Conservation (phyloP, 1,140 invertebrate species). For the Penaeus chinensis region DNA sequence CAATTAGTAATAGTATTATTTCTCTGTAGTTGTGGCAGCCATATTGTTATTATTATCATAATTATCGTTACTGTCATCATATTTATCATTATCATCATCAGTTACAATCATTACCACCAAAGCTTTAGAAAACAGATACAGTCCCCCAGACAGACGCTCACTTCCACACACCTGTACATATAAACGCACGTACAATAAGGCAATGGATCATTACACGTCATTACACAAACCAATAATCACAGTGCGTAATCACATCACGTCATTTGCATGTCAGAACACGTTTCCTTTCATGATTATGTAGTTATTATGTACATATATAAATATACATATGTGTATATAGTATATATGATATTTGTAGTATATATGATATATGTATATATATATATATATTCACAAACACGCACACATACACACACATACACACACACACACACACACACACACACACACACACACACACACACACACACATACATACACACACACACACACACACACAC, state of each 20-base stretch:
- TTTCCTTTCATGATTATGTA: not conserved
- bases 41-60: too few relatives aligned
- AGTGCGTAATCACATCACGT: too few relatives aligned
- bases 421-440: not conserved
- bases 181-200: too few relatives aligned
- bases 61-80: too few relatives aligned
- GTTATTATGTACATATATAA: not conserved
- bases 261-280: not conserved
- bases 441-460: not conserved
- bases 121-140: too few relatives aligned
- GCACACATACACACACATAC: not conserved
- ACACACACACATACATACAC: not conserved
- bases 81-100: too few relatives aligned
- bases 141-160: not conserved
- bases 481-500: not conserved
- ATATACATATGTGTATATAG: constrained; percentile 4
- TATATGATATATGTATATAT: constrained; percentile 12
- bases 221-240: too few relatives aligned
- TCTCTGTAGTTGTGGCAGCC: not conserved
- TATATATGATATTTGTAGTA: not conserved
- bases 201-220: too few relatives aligned
- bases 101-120: too few relatives aligned
- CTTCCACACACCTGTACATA: constrained; percentile 6
- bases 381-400: not conserved
- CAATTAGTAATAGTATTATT: not conserved